Evolutionary conservation across 2,113 vertebrate genomes (phyloP).

Genomic region (Pomatostomus ruficeps): DNA sequence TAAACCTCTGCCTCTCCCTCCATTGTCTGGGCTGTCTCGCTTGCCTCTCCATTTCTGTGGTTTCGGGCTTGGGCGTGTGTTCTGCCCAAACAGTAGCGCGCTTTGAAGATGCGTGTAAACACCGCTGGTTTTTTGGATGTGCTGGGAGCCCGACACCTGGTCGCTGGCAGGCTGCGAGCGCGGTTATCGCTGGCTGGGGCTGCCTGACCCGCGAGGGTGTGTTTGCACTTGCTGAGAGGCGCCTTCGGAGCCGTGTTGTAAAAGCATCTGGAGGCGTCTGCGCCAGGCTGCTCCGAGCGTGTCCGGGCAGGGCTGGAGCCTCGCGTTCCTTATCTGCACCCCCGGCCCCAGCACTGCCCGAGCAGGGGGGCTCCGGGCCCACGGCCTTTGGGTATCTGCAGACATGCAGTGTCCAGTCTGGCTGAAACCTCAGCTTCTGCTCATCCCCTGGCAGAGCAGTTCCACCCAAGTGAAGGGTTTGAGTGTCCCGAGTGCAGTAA

Average conservation of each 20-base stretch:
- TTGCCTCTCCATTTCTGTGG: slow-evolving; percentile 24
- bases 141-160: not conserved
- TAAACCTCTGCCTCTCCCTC: slow-evolving; percentile 22
- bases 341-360: not conserved
- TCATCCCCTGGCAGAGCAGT: accelerated
- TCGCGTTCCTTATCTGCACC: not conserved
- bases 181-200: not conserved
- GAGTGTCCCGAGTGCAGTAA: not conserved
- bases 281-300: not conserved
- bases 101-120: slow-evolving; percentile 39
- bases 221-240: slow-evolving; percentile 26
- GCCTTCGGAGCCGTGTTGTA: not conserved
- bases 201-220: not conserved
- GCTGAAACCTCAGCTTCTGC: accelerated
- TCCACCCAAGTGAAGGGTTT: not conserved
- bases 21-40: not conserved
- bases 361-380: not conserved
- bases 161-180: not conserved
- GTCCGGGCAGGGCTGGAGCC: slow-evolving; percentile 26
- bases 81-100: not conserved
- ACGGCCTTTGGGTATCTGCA: accelerated
- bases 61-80: not conserved
- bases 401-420: not conserved
- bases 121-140: not conserved
- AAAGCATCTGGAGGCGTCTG: slow-evolving; percentile 51